Base-by-base conservation (phyloP, 2,888 invertebrate species). In the Colostygia pectinataria region DNA sequence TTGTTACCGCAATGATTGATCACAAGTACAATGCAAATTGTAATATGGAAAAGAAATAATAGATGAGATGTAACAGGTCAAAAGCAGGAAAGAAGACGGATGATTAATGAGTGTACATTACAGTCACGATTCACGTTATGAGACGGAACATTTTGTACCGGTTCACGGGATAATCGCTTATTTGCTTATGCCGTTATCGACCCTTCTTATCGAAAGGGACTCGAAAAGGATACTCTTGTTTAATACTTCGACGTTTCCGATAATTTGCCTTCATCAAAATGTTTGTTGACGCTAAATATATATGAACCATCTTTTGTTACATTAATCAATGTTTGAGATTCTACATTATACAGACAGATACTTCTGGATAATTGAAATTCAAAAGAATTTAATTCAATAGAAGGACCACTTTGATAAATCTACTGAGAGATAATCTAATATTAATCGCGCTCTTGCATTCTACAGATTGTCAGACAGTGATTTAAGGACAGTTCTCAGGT, bases 81-180 rank as follows among this genome's bases (percentile, higher is more conserved):
- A 44, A 53, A 40, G 44, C 45, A 55, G 50, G 32, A 54, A 57
- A 53, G 53, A 52, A 60, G 54, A 57, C 42, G 57, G 64, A 81
- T 85, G 84, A 85, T 83, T 79, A 80, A 85, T 80, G 81, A 64
- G 66, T 60, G 61, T 64, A 70, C 66, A 74, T 83, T 75, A 74
- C 68, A 55, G 69, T 66, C 68, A 65, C 54, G 50, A 48, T 38
- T 39, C 43, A 10, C 31, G 45, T 27, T 45, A 34, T 37, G 56
- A 66, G 63, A 66, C 59, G 66, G 70, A 74, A 75, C 66, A 74
- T 73, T 79, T 71, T 68, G 71, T 74, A 73, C 66, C 67, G 69
- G 66, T 71, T 72, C 68, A 65, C 60, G 68, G 63, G 67, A 77
- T 77, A 76, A 80, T 79, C 74, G 71, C 68, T 78, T 73, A 74